These are phyloP conservation scores for Megalops cyprinoides DNA, from an alignment of 2,797 vertebrate species.

Conservation along the genomic window DNA sequence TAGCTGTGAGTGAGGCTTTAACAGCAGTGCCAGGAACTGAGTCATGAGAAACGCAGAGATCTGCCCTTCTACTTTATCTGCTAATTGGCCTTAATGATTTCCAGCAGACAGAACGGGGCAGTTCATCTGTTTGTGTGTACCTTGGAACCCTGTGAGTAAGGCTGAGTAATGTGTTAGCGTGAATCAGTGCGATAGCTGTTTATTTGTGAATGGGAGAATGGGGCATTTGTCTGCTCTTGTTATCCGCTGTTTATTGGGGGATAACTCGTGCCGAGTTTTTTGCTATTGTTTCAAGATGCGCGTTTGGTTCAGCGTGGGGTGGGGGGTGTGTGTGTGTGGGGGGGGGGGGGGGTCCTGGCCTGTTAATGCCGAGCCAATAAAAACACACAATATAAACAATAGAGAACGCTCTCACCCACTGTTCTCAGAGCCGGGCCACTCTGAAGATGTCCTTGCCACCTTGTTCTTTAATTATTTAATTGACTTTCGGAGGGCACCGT, in stretches of 20 bases:
- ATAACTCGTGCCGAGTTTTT: not conserved
- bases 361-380: not conserved
- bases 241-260: not conserved
- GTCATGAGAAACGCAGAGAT: not conserved
- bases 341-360: too few relatives aligned
- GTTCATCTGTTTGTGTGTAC: not conserved
- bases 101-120: not conserved
- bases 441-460: not conserved
- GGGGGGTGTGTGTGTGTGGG: not conserved
- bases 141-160: not conserved
- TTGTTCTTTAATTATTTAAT: constrained; percentile 3
- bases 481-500: not conserved
- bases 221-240: not conserved
- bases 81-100: not conserved
- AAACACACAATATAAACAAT: not conserved
- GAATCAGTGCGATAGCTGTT: not conserved
- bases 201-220: not conserved
- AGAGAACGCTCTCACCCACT: not conserved
- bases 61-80: not conserved
- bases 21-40: not conserved
- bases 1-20: too few relatives aligned
- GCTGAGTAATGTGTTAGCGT: not conserved
- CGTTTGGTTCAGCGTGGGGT: not conserved
- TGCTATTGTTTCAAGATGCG: not conserved
- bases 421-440: too few relatives aligned